Conservation (phyloP, 2,113 vertebrate genomes). For the Nibea albiflora region DNA sequence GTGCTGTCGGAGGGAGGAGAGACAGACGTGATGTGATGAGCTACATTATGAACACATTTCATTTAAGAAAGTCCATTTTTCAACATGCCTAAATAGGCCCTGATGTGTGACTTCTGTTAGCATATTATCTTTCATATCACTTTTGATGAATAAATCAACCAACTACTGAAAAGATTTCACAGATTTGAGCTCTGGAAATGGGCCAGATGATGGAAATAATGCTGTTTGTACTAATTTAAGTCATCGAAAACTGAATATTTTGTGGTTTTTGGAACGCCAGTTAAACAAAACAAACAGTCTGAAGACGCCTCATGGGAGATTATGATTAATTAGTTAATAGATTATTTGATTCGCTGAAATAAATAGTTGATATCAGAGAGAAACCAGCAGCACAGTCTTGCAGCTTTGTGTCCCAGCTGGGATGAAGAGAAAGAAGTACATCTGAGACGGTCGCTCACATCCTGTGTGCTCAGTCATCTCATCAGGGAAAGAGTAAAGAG, state of each 20-base stretch:
- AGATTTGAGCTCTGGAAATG: slow-evolving; percentile 26
- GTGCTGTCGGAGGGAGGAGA: slow-evolving; percentile 81
- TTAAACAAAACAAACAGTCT: background rate
- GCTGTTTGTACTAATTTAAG: slow-evolving; percentile 4
- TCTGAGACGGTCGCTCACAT: background rate
- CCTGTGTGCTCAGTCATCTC: slow-evolving; percentile 16
- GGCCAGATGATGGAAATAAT: background rate
- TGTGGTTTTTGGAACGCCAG: background rate
- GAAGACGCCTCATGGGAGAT: background rate
- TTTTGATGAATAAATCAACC: slow-evolving; percentile 46
- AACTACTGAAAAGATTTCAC: background rate
- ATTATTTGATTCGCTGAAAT: background rate
- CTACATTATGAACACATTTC: background rate
- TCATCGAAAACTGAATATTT: background rate
- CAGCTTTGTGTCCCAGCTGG: no score
- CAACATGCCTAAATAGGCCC: slow-evolving; percentile 6
- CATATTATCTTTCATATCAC: background rate
- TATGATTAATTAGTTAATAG: no score
- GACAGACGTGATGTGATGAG: slow-evolving; percentile 24
- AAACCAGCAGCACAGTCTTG: background rate
- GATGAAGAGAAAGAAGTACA: background rate
- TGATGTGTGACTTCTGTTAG: slow-evolving; percentile 17
- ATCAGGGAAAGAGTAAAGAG: slow-evolving; percentile 3
- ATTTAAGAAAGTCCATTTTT: slow-evolving; percentile 1
- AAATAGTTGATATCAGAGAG: background rate